Evolutionary conservation across 1,140 invertebrate species (phyloP).

Genomic region (Cotesia typhae): DNA sequence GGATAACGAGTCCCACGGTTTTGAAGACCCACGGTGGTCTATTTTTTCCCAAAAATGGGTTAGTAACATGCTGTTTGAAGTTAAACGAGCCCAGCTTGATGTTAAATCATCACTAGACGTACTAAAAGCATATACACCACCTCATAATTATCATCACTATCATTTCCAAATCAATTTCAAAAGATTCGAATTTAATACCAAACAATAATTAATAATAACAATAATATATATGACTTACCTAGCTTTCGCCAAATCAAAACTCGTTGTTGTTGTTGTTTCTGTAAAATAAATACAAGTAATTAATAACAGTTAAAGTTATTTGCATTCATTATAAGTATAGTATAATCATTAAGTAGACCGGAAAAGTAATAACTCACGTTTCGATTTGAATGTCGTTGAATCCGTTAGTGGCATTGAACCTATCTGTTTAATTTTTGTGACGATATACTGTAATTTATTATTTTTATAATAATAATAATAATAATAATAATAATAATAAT

Average conservation of each 20-base stretch:
- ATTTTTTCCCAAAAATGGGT: conserved; percentile 46
- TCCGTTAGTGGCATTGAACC: conserved; percentile 27
- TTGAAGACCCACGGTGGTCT: conserved; percentile 34
- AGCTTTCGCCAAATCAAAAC: conserved; percentile 46
- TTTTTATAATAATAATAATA: too few relatives aligned
- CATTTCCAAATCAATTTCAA: too few relatives aligned
- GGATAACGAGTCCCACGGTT: conserved; percentile 18
- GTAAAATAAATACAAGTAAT: conserved; percentile 35
- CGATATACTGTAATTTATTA: conserved; percentile 10
- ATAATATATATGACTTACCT: conserved; percentile 48
- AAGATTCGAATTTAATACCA: too few relatives aligned
- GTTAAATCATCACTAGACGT: conserved; percentile 53
- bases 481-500: neutral
- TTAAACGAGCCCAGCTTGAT: conserved; percentile 53
- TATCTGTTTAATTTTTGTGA: conserved; percentile 19
- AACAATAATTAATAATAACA: too few relatives aligned
- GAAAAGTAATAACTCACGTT: conserved; percentile 43
- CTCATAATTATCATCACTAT: too few relatives aligned
- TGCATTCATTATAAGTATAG: neutral
- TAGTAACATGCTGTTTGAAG: conserved; percentile 59
- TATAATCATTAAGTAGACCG: neutral
- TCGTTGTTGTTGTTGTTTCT: conserved; percentile 43
- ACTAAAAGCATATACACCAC: conserved; percentile 51
- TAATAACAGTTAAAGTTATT: neutral
- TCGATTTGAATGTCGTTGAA: conserved; percentile 22